Percentiles rank a stretch among this genome's conserved stretches.
These are phyloP conservation scores for Threskiornis aethiopicus DNA, from an alignment of 2,797 vertebrate species.

Conservation along the genomic window DNA sequence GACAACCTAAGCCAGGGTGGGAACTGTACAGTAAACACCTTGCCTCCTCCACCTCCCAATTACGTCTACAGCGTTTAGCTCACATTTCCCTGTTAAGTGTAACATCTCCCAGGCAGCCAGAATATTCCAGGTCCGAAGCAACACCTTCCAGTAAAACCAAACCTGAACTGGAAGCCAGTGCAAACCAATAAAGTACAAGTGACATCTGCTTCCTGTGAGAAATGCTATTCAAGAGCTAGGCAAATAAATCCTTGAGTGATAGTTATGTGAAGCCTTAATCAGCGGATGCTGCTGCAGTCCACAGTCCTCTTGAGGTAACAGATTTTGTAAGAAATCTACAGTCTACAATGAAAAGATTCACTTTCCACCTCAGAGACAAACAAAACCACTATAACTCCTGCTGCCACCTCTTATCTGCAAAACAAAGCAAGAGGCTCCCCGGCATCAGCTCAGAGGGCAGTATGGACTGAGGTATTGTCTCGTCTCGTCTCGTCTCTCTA, in stretches of 20 bases:
- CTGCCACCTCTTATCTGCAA: neutral
- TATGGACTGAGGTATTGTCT: fast-evolving
- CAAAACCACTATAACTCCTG: neutral
- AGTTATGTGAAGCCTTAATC: neutral
- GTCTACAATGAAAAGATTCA: neutral
- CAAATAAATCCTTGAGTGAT: neutral
- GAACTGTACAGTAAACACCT: neutral
- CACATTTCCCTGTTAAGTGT: neutral
- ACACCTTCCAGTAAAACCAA: neutral
- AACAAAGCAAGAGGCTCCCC: neutral
- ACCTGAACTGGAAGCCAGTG: neutral
- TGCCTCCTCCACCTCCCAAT: neutral
- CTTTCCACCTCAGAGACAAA: neutral
- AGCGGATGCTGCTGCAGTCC: neutral
- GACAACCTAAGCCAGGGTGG: neutral
- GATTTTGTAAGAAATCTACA: neutral
- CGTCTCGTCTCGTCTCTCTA: too few species aligned
- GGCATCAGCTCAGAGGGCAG: fast-evolving
- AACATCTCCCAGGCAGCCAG: neutral
- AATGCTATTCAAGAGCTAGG: neutral
- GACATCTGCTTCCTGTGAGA: neutral
- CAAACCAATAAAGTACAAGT: neutral
- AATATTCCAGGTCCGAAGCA: neutral
- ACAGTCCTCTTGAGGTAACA: neutral
- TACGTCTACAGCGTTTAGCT: neutral